Evolutionary conservation across 2,113 vertebrate genomes (phyloP).

Genomic region (Dicerorhinus sumatrensis): DNA sequence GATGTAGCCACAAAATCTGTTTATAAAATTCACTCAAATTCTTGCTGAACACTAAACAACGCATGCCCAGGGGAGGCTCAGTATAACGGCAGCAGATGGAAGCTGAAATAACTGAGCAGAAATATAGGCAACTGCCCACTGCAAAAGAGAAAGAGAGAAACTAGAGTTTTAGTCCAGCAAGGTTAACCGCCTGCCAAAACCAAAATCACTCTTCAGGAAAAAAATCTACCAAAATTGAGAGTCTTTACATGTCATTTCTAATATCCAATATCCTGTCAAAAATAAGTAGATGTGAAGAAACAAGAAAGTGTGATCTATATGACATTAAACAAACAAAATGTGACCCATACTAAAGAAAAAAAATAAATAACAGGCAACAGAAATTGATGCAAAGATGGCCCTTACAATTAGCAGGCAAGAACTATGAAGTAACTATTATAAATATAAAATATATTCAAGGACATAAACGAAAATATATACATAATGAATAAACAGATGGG

Average conservation of each 20-base stretch:
- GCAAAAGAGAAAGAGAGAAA: neutral
- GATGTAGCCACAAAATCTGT: neutral
- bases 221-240: neutral
- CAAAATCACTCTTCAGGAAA: neutral
- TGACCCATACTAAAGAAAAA: neutral
- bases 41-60: neutral
- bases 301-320: neutral
- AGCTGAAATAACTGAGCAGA: neutral
- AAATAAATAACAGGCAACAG: neutral
- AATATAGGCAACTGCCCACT: neutral
- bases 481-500: neutral
- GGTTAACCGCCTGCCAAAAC: neutral
- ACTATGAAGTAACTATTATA: neutral
- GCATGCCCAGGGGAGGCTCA: neutral
- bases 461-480: neutral
- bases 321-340: neutral
- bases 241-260: neutral
- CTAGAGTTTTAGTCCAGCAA: neutral
- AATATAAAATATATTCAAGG: neutral
- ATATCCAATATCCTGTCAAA: neutral
- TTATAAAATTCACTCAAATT: neutral
- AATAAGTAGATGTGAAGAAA: neutral
- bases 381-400: neutral
- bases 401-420: neutral
- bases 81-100: neutral